These are phyloP conservation scores for Phalangium opilio DNA, from an alignment of 2,888 invertebrate species.

Conservation along the genomic window DNA sequence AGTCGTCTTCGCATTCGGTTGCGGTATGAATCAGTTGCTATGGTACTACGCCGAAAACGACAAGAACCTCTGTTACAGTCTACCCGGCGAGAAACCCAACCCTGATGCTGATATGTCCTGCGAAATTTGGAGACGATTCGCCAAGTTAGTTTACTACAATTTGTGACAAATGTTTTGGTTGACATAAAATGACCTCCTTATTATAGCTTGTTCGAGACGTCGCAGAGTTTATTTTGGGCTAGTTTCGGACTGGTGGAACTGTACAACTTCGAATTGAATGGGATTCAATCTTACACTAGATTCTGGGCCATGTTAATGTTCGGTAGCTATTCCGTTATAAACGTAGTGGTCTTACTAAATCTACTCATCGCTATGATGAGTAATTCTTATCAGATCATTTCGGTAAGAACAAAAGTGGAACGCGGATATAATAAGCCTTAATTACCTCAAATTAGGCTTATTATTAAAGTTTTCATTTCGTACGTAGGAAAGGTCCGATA, in stretches of 20 bases:
- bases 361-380: conserved; percentile 41
- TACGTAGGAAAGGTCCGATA: conserved; percentile 38
- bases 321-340: conserved; percentile 37
- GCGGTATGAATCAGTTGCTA: conserved; percentile 51
- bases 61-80: conserved; percentile 58
- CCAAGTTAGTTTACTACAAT: conserved; percentile 19
- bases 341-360: conserved; percentile 37
- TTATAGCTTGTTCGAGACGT: conserved; percentile 44
- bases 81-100: conserved; percentile 8
- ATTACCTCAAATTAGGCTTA: too few relatives aligned
- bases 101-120: conserved; percentile 15
- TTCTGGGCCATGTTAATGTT: conserved; percentile 40
- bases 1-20: conserved; percentile 23
- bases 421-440: too few relatives aligned
- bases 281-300: conserved; percentile 29
- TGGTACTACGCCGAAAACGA: conserved; percentile 84
- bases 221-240: conserved; percentile 39
- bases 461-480: too few relatives aligned
- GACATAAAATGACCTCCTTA: too few relatives aligned
- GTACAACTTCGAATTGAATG: conserved; percentile 31
- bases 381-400: conserved; percentile 38
- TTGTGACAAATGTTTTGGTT: too few relatives aligned
- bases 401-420: too few relatives aligned
- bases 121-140: conserved; percentile 20
- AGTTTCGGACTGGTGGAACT: conserved; percentile 38